Base-by-base conservation (phyloP, 1,140 invertebrate genomes). In the Rhagoletis pomonella region DNA sequence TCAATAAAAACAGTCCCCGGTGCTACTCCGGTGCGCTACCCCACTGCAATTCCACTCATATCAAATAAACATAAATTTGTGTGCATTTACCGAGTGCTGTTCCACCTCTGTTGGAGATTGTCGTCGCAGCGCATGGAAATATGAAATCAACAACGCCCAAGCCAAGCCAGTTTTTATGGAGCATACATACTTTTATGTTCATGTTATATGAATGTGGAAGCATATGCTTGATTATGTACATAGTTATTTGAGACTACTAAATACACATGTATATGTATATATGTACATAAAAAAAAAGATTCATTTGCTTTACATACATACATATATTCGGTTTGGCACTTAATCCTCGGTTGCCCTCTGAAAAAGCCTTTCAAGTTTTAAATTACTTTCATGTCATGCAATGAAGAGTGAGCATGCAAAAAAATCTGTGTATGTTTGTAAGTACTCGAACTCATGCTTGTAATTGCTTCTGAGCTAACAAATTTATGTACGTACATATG, bases 391-490 rank as follows among this genome's bases (percentile, higher is more conserved):
- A 47, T 73, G 42, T 19, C 17, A 81, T 29, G 44, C 42, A 81
- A 81, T 81, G 73, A 47, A 55, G 73, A 47, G 67, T 47, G 67
- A 73, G 44, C 67, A 73, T 73, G 67, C 42, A 73, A 73, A 73
- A 81, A 55, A 12, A 81, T 50, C 29, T 55, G 42, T 29, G 17
- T 73, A 44, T 47, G 42, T n/a, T 9, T 55, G n/a, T 81, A 55
- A 6, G 14, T 67, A 29, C 64, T 39, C 64, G 7, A 55, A 55
- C 50, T 55, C 50, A 55, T 55, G 50, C 50, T 10, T 7, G 64
- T 42, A 9, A 29, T 42, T 67, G 6, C 29, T 12, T 67, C 19
- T 39, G 39, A 65, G 10, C 64, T 67, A 39, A 67, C 39, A 9
- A 17, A 47, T 47, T 17, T 73, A 47, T 42, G 7, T 69, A 69